Evolutionary conservation across 2,113 vertebrate genomes (phyloP).

Genomic region (Sciurus niger): DNA sequence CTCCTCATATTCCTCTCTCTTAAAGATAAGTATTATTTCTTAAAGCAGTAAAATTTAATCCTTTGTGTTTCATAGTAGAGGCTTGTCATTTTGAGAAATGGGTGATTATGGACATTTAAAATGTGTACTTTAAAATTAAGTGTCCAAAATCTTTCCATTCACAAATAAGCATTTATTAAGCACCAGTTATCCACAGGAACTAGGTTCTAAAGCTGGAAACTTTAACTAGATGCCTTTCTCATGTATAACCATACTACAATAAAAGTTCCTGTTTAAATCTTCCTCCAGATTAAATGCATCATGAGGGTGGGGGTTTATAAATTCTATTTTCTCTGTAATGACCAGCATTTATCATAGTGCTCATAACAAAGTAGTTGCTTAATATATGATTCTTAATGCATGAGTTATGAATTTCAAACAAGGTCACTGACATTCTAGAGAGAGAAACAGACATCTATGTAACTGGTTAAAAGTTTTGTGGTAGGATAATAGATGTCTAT

Average conservation of each 20-base stretch:
- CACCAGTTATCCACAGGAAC: background rate
- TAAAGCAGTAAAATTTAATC: background rate
- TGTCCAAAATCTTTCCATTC: background rate
- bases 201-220: background rate
- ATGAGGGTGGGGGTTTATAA: background rate
- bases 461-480: background rate
- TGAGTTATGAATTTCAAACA: background rate
- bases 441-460: background rate
- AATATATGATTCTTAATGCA: background rate
- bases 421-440: background rate
- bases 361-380: background rate
- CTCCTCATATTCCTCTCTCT: background rate
- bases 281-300: background rate
- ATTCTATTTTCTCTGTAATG: background rate
- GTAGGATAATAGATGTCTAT: background rate
- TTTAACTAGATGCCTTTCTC: background rate
- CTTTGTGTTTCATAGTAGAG: background rate
- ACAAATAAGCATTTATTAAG: background rate
- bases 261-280: background rate
- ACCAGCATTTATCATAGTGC: background rate
- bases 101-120: background rate
- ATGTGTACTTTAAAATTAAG: background rate
- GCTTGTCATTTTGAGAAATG: background rate
- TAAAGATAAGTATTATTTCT: conserved; percentile 24
- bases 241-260: background rate